A percentile compares a stretch with the other conserved stretches of the same genome.
phyloP scores from a whole-genome alignment of 1,140 invertebrate species.

The Drosophila dunni region DNA sequence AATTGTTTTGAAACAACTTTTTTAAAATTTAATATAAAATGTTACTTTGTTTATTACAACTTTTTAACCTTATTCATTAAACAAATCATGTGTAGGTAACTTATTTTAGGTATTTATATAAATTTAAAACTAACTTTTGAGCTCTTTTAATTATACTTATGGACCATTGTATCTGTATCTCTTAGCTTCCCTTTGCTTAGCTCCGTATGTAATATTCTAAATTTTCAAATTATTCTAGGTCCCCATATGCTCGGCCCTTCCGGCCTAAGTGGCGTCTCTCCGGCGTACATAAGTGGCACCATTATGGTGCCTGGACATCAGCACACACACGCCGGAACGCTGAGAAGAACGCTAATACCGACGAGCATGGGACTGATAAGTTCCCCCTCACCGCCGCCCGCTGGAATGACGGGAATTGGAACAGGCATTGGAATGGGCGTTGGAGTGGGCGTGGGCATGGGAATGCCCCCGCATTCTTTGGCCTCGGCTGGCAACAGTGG shows the following conservation, averaged over 20 bases:
- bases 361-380: constrained; percentile 70
- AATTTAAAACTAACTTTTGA: no score
- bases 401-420: constrained; percentile 1
- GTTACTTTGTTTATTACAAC: no score
- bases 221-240: constrained; percentile 37
- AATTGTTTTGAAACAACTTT: no score
- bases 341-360: constrained; percentile 63
- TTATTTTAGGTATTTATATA: no score
- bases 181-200: no score
- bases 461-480: constrained; percentile 46
- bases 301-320: constrained; percentile 66
- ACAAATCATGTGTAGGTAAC: no score
- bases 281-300: constrained; percentile 63
- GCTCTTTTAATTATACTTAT: no score
- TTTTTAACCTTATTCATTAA: no score
- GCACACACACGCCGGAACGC: constrained; percentile 55
- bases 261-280: constrained; percentile 51
- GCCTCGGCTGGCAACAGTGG: constrained; percentile 42
- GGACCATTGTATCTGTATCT: no score
- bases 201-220: no score
- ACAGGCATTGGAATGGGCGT: neutral
- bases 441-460: constrained; percentile 6
- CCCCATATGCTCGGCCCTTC: constrained; percentile 55
- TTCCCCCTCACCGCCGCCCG: constrained; percentile 52
- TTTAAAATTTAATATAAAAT: no score